phyloP scores from a whole-genome alignment of 2,888 invertebrate genomes.

The Linyphia triangularis region DNA sequence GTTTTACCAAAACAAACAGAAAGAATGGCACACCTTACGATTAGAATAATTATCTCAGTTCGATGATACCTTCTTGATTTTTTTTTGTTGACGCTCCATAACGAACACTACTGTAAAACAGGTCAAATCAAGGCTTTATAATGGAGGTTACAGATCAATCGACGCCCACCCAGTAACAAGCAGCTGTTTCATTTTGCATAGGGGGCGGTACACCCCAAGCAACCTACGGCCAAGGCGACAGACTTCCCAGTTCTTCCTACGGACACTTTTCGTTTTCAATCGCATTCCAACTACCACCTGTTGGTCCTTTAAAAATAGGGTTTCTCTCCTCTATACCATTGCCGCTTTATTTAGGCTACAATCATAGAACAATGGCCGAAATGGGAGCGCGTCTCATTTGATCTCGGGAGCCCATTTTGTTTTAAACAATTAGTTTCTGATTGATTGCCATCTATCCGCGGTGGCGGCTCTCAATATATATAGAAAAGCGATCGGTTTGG shows the following conservation, averaged over 20 bases:
- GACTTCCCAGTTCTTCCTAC: conserved; percentile 25
- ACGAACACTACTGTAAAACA: conserved; percentile 9
- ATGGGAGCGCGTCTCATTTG: conserved; percentile 59
- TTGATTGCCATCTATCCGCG: conserved; percentile 65
- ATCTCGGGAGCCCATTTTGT: conserved; percentile 27
- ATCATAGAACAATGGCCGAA: conserved; percentile 47
- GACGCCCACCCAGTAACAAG: conserved; percentile 21
- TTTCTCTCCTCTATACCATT: not conserved
- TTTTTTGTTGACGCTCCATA: no score
- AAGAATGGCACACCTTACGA: no score
- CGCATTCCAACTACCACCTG: conserved; percentile 31
- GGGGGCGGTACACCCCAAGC: not conserved
- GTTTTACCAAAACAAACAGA: no score
- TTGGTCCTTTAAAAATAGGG: conserved; percentile 46
- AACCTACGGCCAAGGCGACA: conserved; percentile 22
- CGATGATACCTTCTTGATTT: no score
- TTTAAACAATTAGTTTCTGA: conserved; percentile 62
- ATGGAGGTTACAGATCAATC: conserved; percentile 31
- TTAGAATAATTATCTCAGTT: no score
- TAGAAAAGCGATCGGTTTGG: conserved; percentile 6
- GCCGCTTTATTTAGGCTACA: conserved; percentile 52
- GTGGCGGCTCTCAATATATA: conserved; percentile 1
- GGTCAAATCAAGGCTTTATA: conserved; percentile 1
- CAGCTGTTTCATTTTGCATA: conserved; percentile 36
- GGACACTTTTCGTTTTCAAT: conserved; percentile 38